Percentiles rank a stretch among this genome's conserved stretches.
These are phyloP conservation scores for Brachionus asplanchnoidis DNA, from an alignment of 1,140 invertebrate species.

Conservation along the genomic window DNA sequence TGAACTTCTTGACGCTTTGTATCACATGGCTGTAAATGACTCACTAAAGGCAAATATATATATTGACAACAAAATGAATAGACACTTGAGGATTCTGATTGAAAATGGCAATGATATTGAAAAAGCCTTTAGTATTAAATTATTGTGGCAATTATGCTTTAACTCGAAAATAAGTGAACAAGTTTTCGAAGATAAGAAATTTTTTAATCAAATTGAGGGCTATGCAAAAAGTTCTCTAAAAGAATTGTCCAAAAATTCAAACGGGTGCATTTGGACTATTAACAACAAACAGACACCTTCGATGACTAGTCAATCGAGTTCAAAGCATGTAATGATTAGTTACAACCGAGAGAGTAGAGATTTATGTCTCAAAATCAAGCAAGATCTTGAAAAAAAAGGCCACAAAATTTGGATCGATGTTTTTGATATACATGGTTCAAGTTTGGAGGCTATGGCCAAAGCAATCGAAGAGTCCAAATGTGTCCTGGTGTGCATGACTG, in stretches of 20 bases:
- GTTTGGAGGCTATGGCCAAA: constrained; percentile 54
- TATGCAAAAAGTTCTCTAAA: background rate
- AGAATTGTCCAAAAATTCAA: background rate
- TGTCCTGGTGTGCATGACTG: constrained; percentile 47
- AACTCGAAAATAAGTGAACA: background rate
- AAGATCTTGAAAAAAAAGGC: background rate
- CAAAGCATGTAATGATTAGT: constrained; percentile 34
- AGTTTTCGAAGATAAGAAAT: background rate
- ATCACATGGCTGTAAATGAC: constrained; percentile 26
- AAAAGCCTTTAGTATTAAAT: background rate
- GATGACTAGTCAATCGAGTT: background rate
- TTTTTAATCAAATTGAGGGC: background rate
- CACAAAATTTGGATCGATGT: constrained; percentile 24
- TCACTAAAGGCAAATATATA: background rate
- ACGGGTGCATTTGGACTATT: background rate
- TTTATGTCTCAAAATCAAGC: background rate
- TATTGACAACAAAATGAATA: background rate
- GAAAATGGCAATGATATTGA: constrained; percentile 1
- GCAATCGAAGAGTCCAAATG: constrained; percentile 53
- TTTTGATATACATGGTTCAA: constrained; percentile 44
- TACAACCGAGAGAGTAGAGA: background rate
- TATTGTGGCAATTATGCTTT: background rate
- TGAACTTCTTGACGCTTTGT: background rate
- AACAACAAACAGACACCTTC: background rate
- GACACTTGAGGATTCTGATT: background rate